These are phyloP conservation scores for Lagocephalus sceleratus DNA, from an alignment of 2,797 vertebrate genomes.

Conservation along the genomic window DNA sequence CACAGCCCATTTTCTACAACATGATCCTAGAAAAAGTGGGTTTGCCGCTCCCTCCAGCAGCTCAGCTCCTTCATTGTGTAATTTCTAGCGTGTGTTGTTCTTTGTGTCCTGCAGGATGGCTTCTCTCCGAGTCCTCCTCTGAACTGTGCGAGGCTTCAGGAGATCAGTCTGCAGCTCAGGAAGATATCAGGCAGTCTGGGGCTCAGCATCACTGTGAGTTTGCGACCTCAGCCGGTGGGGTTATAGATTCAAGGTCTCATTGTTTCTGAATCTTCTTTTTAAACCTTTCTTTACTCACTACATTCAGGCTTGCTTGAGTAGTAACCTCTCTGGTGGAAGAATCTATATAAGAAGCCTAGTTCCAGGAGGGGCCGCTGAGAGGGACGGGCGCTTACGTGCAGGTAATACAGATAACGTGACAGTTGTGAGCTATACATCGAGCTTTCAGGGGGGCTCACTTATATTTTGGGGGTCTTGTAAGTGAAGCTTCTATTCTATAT, in stretches of 20 bases:
- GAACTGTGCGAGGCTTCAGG: conserved; percentile 57
- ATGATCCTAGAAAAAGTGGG: too few species aligned
- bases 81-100: too few species aligned
- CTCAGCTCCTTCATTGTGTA: too few species aligned
- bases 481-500: too few species aligned
- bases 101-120: conserved; percentile 58
- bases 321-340: conserved; percentile 71
- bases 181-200: conserved; percentile 84
- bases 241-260: background rate
- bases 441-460: too few species aligned
- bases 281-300: conserved; percentile 2
- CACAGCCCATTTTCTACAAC: too few species aligned
- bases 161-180: conserved; percentile 76
- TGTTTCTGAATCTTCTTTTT: background rate
- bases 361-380: conserved; percentile 80
- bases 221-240: background rate
- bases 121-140: conserved; percentile 38
- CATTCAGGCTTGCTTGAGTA: conserved; percentile 81
- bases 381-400: conserved; percentile 76
- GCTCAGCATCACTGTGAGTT: conserved; percentile 85
- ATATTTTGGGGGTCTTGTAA: too few species aligned
- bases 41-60: too few species aligned
- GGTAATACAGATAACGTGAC: conserved; percentile 57
- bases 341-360: conserved; percentile 85
- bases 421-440: too few species aligned